phyloP scores from a whole-genome alignment of 2,888 invertebrate species.

The Charanyca ferruginea region DNA sequence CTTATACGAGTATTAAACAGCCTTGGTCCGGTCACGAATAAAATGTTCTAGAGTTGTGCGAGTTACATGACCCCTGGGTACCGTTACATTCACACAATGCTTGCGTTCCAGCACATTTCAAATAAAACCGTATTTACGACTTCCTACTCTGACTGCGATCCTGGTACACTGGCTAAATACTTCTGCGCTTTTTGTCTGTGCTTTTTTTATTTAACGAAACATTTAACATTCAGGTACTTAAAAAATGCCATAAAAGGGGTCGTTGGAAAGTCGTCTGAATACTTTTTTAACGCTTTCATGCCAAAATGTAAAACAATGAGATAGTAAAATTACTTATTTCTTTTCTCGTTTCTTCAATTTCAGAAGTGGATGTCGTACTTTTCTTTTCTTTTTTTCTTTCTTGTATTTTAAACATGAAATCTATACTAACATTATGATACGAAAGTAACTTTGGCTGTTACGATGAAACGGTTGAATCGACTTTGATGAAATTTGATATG shows the following conservation, averaged over 20 bases:
- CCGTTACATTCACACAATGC: slow-evolving; percentile 78
- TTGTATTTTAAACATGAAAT: too few species aligned
- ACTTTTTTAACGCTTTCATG: slow-evolving; percentile 35
- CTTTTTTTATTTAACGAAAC: slow-evolving; percentile 58
- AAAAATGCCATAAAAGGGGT: slow-evolving; percentile 56
- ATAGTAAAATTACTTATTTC: slow-evolving; percentile 21
- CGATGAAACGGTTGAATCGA: too few species aligned
- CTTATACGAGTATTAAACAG: slow-evolving; percentile 58
- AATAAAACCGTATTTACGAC: slow-evolving; percentile 85
- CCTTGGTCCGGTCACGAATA: slow-evolving; percentile 70
- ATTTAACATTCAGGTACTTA: slow-evolving; percentile 60
- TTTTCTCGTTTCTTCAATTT: slow-evolving; percentile 17
- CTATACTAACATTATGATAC: too few species aligned
- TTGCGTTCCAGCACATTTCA: slow-evolving; percentile 79
- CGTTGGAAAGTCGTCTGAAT: slow-evolving; percentile 46
- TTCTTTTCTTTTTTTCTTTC: too few species aligned
- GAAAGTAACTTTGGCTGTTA: too few species aligned
- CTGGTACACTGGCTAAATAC: slow-evolving; percentile 67
- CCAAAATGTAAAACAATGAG: slow-evolving; percentile 42
- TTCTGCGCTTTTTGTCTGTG: slow-evolving; percentile 51
- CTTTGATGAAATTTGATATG: too few species aligned
- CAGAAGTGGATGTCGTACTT: too few species aligned
- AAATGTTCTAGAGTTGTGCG: slow-evolving; percentile 74
- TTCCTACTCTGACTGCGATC: slow-evolving; percentile 71
- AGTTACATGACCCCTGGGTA: slow-evolving; percentile 79